A percentile compares a stretch with the other conserved stretches of the same genome.
Conservation (phyloP, 2,113 vertebrate genomes). For the Orcinus orca region DNA sequence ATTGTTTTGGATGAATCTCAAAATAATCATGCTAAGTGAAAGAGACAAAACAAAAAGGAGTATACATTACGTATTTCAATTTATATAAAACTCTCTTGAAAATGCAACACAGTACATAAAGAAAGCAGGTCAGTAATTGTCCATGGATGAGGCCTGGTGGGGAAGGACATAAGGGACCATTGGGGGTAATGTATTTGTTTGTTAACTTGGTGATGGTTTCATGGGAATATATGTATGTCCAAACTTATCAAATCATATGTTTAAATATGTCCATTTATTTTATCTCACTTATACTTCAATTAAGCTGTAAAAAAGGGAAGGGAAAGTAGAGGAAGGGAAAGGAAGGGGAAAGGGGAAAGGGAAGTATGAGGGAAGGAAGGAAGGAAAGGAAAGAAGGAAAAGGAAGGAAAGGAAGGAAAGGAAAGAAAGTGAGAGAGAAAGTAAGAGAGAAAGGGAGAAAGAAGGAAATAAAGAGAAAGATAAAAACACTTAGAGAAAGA, state of each 20-base stretch:
- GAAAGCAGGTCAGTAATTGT: not conserved
- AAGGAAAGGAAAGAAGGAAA: not conserved
- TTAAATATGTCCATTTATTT: slow-evolving; percentile 6
- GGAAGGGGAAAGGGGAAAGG: not conserved
- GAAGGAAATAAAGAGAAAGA: not conserved
- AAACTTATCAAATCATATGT: not conserved
- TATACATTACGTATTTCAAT: not conserved
- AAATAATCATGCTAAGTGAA: not conserved
- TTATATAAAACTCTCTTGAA: not conserved
- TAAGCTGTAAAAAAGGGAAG: not conserved
- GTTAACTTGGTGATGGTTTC: not conserved
- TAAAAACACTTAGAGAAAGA: not conserved
- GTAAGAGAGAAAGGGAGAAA: not conserved
- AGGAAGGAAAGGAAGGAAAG: no score
- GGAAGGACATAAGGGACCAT: not conserved
- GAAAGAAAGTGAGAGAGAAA: not conserved
- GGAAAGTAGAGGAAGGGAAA: no score
- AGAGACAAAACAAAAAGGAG: not conserved
- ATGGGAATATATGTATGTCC: not conserved
- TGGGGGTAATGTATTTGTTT: not conserved
- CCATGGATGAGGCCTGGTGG: not conserved
- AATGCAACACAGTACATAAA: not conserved
- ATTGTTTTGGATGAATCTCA: not conserved
- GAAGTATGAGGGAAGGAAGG: not conserved
- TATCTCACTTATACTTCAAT: not conserved